Base-by-base conservation (phyloP, 2,113 vertebrate species). In the Coturnix japonica region DNA sequence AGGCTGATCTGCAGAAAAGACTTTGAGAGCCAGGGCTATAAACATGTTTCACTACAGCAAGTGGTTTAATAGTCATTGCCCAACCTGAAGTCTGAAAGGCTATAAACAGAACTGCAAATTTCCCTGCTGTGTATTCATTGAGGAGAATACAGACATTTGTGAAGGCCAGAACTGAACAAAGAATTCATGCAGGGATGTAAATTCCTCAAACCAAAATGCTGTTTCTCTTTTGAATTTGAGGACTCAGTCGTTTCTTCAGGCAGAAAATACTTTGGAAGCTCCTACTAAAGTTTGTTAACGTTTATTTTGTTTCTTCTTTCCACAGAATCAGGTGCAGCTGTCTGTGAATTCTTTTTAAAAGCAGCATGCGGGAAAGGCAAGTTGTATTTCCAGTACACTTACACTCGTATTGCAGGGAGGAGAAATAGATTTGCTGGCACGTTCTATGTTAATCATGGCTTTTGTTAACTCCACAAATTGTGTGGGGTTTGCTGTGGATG, bases 341-440 rank as follows among this genome's bases (percentile, higher is more conserved):
- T 99, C 39, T 99, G 99, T 53, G 99, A 99, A 95, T 99, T 98
- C 91, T 99, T 99, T 97, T 97, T 99, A 98, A 98, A 98, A 95
- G 98, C 99, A 8, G 98, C 99, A 7, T 99, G 99, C 97, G 91
- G 98, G 80, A 99, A 99, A 99, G 99, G 99, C 98, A 98, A 98
- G 97, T 93, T 7, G 44, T 22, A 13, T 30, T 57, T 49, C 33
- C 17, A 47, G 3, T 57, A 13, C 13, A n/a, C 0, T 26, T 46
- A 5, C 12, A 16, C 13, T 41, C 4, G 9, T 26, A 6, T 9
- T 43, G 8, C 4, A 9, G 5, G 41, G 10, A 78, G 51, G 30
- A n/a, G 73, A 35, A 19, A 2, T 4, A 21, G 51, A 6, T 67
- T 67, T 69, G 22, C 39, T 18, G 33, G 35, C 7, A 4, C 22